These are phyloP conservation scores for Myotis vivesi DNA, from an alignment of 2,797 vertebrate genomes.

Conservation along the genomic window DNA sequence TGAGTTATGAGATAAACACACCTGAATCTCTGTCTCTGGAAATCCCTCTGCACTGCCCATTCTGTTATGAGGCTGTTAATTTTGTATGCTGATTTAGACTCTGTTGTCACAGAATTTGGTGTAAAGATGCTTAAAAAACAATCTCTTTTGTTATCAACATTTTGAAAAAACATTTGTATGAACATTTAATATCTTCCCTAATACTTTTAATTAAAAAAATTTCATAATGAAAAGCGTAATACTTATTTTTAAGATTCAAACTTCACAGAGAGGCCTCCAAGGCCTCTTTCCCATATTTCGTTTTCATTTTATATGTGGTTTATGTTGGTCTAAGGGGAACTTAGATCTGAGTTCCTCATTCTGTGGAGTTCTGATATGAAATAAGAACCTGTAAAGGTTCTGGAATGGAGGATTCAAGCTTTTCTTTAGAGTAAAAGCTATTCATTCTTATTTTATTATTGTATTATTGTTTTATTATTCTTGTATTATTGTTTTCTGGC, in stretches of 20 bases:
- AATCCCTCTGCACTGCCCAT: neutral
- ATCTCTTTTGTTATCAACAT: neutral
- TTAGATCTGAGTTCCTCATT: neutral
- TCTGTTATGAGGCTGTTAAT: neutral
- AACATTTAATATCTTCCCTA: neutral
- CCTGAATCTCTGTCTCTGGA: neutral
- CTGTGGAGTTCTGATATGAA: neutral
- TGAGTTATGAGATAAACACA: neutral
- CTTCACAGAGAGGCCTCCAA: neutral
- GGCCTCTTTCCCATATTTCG: neutral
- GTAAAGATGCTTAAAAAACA: neutral
- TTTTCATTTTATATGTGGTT: neutral
- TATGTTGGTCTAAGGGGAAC: accelerated
- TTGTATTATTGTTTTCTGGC: neutral
- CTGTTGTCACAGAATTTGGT: neutral
- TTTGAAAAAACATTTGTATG: neutral
- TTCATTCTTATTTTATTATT: neutral
- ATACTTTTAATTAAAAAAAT: neutral
- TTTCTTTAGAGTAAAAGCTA: neutral
- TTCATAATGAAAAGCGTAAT: neutral
- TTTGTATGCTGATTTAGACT: neutral
- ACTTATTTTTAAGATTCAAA: neutral
- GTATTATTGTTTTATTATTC: no score
- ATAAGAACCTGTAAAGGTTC: neutral
- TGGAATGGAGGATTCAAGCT: neutral